Evolutionary conservation across 2,888 invertebrate species (phyloP).

Genomic region (Gasteruption jaculator): DNA sequence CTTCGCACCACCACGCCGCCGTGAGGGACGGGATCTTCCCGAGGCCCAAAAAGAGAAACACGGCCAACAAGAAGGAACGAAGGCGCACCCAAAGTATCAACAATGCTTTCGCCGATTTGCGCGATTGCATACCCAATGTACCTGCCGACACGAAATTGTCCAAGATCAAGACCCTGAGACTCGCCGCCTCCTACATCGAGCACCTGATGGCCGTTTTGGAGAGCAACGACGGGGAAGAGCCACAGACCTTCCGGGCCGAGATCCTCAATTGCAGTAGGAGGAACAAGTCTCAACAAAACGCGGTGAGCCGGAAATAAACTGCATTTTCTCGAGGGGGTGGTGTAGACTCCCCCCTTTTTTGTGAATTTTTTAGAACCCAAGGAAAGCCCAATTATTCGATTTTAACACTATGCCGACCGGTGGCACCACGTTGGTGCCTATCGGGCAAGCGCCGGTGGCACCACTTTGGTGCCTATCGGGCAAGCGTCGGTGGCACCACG

Average conservation of each 20-base stretch:
- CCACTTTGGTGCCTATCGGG: too few species aligned
- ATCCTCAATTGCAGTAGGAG: slow-evolving; percentile 53
- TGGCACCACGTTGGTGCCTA: too few species aligned
- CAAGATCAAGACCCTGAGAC: slow-evolving; percentile 90
- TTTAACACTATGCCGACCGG: too few species aligned
- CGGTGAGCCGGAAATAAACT: too few species aligned
- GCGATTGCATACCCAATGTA: slow-evolving; percentile 94
- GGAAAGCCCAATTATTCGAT: too few species aligned
- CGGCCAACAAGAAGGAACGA: slow-evolving; percentile 93
- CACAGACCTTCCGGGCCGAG: slow-evolving; percentile 84
- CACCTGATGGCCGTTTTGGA: slow-evolving; percentile 87
- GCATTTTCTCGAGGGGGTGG: too few species aligned
- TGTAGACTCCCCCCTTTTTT: too few species aligned
- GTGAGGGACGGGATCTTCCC: slow-evolving; percentile 15
- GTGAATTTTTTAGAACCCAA: too few species aligned
- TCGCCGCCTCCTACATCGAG: slow-evolving; percentile 90
- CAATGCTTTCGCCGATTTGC: slow-evolving; percentile 86
- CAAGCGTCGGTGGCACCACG: too few species aligned
- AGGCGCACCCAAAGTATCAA: slow-evolving; percentile 91
- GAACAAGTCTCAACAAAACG: slow-evolving; percentile 37
- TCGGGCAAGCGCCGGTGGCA: too few species aligned
- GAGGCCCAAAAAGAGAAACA: slow-evolving; percentile 68
- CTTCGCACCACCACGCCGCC: slow-evolving; percentile 26
- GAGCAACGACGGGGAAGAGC: slow-evolving; percentile 74
- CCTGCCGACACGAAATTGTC: slow-evolving; percentile 93